Evolutionary conservation across 2,797 vertebrate species (phyloP), one percentile per base, ranked within the genome.

Genomic region (Cyclura pinguis): DNA sequence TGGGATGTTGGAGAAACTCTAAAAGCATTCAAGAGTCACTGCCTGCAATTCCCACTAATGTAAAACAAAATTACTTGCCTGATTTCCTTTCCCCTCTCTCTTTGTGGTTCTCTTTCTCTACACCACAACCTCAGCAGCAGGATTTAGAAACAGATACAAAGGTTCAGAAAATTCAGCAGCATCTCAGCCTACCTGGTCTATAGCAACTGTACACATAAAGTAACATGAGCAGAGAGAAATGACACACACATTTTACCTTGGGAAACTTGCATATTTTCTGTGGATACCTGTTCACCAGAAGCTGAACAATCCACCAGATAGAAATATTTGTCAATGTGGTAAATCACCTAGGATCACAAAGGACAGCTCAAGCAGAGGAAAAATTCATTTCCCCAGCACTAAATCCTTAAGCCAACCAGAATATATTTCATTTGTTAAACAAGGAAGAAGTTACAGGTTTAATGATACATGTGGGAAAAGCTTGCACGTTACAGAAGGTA

Each of bases 301-400:
- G 20, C n/a, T 14, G 4, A 76, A 0, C 0, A 52, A 81, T 5
- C 22, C 20, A n/a, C 8, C 20, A 42, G 24, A 64, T 7, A 52
- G 24, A 10, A 47, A 69, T 24, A 52, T 10, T 47, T 69, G 10
- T 0, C 0, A 29, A 6, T 67, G 29, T 32, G 73, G 85, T 16
- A 62, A 47, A 12, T 22, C 24, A 89, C 77, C 84, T 89, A 62
- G 1, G 29, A 92, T 89, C 0, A 0, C 89, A 9, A 14, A 52
- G 62, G 20, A 52, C 6, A 6, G 42, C n/a, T 76, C 6, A 52
- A 89, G 89, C 22, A 90, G 57, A 27, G 14, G 13, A 32, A 47
- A 76, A 57, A 2, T 12, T 32, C 8, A 35, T 78, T 87, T 78
- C 13, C 14, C 18, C 27, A 64, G 57, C 78, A 78, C 38, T 13